These are phyloP conservation scores for Schizothorax lantsangensis DNA, from an alignment of 2,797 vertebrate genomes.

Conservation along the genomic window DNA sequence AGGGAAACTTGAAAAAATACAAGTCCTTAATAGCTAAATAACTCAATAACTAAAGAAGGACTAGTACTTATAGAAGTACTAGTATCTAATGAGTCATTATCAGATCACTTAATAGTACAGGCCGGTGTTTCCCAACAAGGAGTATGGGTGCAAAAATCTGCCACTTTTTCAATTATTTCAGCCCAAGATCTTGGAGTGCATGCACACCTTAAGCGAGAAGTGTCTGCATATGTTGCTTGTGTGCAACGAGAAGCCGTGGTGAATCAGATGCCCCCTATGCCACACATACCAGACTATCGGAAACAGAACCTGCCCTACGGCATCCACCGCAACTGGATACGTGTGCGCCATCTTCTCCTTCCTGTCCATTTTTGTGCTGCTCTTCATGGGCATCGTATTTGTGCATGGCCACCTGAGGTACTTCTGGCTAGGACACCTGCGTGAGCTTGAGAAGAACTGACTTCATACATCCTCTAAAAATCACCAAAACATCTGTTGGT, in stretches of 20 bases:
- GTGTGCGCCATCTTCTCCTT: neutral
- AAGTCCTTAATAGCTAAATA: neutral
- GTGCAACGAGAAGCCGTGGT: constrained; percentile 73
- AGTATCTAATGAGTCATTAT: neutral
- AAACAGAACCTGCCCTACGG: constrained; percentile 89
- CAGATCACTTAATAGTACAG: neutral
- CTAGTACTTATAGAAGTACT: neutral
- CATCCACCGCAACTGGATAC: constrained; percentile 65
- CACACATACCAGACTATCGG: constrained; percentile 87
- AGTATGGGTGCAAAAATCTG: constrained; percentile 81
- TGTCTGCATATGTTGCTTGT: constrained; percentile 87
- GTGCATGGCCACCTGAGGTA: neutral
- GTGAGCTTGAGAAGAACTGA: neutral
- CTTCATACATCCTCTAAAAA: neutral
- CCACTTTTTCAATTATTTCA: constrained; percentile 94
- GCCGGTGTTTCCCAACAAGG: constrained; percentile 79
- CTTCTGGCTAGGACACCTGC: neutral
- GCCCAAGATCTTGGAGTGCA: constrained; percentile 88
- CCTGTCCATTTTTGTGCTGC: neutral
- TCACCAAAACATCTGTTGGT: neutral
- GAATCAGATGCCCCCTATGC: constrained; percentile 87
- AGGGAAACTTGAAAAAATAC: neutral
- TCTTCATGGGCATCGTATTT: neutral
- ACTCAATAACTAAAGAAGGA: neutral
- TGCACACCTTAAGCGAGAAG: constrained; percentile 74